Base-by-base conservation (phyloP, 2,888 invertebrate genomes). In the Gasteruption jaculator region DNA sequence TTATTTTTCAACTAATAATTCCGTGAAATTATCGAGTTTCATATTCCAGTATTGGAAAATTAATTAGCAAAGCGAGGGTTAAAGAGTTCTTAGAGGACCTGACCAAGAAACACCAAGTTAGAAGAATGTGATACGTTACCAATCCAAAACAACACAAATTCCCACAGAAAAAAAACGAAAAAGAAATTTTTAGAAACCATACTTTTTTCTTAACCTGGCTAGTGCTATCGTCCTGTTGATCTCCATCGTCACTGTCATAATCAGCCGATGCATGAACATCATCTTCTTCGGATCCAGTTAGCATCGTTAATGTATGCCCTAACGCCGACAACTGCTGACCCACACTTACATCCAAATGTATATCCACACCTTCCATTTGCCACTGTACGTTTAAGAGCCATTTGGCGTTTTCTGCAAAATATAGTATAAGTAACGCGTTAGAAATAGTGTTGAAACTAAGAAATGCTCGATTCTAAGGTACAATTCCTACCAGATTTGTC, bases 361-460 rank as follows among this genome's bases (percentile, higher is more conserved):
- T 93, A 63, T 95, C 95, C 6, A 96, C 93, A 35, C 99, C 99
- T 70, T 96, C 92, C 99, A 99, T 99, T 74, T 96, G 90, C 94
- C 97, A 97, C 50, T 92, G 88, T 1, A 99, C 94, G 72, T 96
- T 96, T 43, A 99, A 75, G 61, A 96, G 83, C 97, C 97, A 99
- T 68, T 97, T 96, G 3, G 97, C 96, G 71, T 95, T 91, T 69
- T 91, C 91, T 81, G 12, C 4, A 42, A 48, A 45, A 16, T 36
- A 44, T 30, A 25, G 30, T 35, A 43, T 33, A 22, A 31, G n/a
- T n/a, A n/a, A n/a, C n/a, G n/a, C n/a, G n/a, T n/a, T n/a, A n/a
- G n/a, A n/a, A n/a, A n/a, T n/a, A n/a, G n/a, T n/a, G n/a, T n/a
- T n/a, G n/a, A n/a, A n/a, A n/a, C n/a, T n/a, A n/a, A n/a, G n/a